Evolutionary conservation across 2,888 invertebrate genomes (phyloP), one percentile per base, ranked within the genome.

Genomic region (Oligia strigilis): DNA sequence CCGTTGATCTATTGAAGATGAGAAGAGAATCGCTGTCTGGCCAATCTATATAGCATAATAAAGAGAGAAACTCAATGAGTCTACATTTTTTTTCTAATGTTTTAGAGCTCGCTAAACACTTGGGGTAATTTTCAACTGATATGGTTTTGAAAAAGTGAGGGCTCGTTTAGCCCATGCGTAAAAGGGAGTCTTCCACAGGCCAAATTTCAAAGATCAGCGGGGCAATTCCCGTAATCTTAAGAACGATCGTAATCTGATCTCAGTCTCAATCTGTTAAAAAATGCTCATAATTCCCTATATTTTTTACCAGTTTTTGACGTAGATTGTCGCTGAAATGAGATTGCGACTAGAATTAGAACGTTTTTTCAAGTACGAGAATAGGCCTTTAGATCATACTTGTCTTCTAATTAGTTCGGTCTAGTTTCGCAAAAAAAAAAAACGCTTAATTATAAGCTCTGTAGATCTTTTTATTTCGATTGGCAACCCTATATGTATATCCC

Each of bases 401-500:
- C 43, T n/a, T n/a, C 14, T n/a, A 29, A 29, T 29, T 29, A 29
- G 29, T 29, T 29, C 29, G 29, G 29, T 29, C 29, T 29, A 29
- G 29, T 29, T 29, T 64, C 8, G 3, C n/a, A 58, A 64, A 46
- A 49, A 46, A 49, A 46, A 36, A 55, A 55, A 0, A 17, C 40
- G 14, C 2, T 55, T 9, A 0, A 1, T 55, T 43, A 2, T 52
- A 60, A 60, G 6, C 14, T 55, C 8, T 23, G 13, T 1, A 40
- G 9, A 2, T 0, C 0, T 8, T 40, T 23, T 55, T 52, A 67
- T 72, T 60, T 40, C 5, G 0, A 4, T 8, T 65, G 81, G 2
- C 78, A 85, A 72, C 86, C 86, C 85, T 86, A 72, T 19, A 5
- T 64, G 43, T 46, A 46, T 46, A 46, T 58, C 29, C 78, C 86